Percentiles rank a stretch among this genome's conserved stretches.
phyloP scores from a whole-genome alignment of 2,888 invertebrate genomes.

The Melinopterus prodromus region DNA sequence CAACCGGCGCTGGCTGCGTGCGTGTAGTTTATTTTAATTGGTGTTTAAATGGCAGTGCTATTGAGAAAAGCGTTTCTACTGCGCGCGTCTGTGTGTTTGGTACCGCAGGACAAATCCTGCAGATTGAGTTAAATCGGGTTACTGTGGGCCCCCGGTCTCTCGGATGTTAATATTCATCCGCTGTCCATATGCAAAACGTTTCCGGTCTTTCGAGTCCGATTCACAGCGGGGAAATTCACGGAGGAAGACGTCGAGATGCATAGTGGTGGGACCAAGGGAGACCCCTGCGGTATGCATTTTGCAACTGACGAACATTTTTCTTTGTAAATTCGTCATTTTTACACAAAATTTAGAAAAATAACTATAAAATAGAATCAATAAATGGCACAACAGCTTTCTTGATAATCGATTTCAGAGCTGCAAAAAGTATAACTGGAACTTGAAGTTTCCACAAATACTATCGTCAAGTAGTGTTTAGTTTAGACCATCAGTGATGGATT shows the following conservation, averaged over 20 bases:
- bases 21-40: slow-evolving; percentile 8
- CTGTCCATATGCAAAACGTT: slow-evolving; percentile 60
- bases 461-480: too few relatives aligned
- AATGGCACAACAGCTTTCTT: too few relatives aligned
- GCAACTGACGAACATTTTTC: too few relatives aligned
- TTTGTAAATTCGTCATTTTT: too few relatives aligned
- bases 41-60: background rate
- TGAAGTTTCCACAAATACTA: too few relatives aligned
- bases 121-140: slow-evolving; percentile 48
- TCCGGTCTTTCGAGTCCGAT: slow-evolving; percentile 48
- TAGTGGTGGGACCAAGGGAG: background rate
- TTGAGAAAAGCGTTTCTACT: background rate
- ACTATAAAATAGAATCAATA: background rate
- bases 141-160: slow-evolving; percentile 43
- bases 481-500: too few relatives aligned
- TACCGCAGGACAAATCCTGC: slow-evolving; percentile 42
- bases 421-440: too few relatives aligned
- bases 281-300: too few relatives aligned
- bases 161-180: slow-evolving; percentile 59
- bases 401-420: too few relatives aligned
- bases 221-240: slow-evolving; percentile 34
- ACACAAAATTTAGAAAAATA: too few relatives aligned
- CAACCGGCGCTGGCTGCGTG: background rate
- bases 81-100: slow-evolving; percentile 7
- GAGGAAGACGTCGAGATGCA: background rate